phyloP scores from a whole-genome alignment of 2,797 vertebrate species.

The Craterocephalus amniculus region DNA sequence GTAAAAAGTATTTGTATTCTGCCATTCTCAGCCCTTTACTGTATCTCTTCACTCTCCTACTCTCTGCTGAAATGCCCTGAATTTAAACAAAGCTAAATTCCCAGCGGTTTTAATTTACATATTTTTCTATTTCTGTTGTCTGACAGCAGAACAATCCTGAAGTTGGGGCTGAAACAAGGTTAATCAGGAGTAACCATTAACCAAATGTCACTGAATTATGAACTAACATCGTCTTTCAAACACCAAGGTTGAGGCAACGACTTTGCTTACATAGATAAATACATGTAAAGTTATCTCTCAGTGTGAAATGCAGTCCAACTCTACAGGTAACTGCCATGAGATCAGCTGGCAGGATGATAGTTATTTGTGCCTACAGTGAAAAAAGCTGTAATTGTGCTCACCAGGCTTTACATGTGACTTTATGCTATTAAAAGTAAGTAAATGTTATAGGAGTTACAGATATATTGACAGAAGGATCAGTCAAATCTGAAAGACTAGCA shows the following conservation, averaged over 20 bases:
- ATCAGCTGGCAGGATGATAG: background rate
- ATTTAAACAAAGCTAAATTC: background rate
- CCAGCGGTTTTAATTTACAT: background rate
- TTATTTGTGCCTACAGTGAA: background rate
- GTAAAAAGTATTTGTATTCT: background rate
- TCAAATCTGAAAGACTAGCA: background rate
- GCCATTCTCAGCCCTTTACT: background rate
- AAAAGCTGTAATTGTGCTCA: background rate
- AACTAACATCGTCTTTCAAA: background rate
- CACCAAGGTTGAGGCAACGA: background rate
- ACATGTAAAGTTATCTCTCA: background rate
- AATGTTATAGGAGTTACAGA: background rate
- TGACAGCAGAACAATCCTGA: background rate
- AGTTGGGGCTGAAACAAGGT: background rate
- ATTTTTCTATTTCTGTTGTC: background rate
- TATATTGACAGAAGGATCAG: background rate
- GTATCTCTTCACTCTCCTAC: background rate
- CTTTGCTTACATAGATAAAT: background rate
- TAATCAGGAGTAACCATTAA: background rate
- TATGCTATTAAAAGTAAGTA: background rate
- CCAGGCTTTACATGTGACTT: background rate
- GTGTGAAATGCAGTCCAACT: background rate
- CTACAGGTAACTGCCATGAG: background rate
- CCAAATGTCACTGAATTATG: background rate
- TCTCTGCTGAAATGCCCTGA: background rate